Evolutionary conservation across 1,140 invertebrate genomes (phyloP).

Genomic region (Sinella curviseta): DNA sequence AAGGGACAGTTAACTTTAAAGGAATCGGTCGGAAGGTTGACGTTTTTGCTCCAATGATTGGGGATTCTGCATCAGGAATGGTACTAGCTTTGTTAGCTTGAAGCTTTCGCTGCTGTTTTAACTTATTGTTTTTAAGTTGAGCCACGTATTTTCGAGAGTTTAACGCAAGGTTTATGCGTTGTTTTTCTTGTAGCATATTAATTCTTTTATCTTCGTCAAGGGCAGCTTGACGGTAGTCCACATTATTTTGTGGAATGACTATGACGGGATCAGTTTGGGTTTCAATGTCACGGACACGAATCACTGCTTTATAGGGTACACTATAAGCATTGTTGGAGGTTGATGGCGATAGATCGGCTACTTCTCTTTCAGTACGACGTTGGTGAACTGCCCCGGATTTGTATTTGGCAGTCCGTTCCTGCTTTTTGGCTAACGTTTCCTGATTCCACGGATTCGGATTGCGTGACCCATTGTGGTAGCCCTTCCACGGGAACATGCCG

Average conservation of each 20-base stretch:
- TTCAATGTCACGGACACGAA: background rate
- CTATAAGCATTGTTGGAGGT: background rate
- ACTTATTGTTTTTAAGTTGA: background rate
- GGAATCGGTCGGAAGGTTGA: no score
- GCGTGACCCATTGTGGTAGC: background rate
- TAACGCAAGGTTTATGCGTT: no score
- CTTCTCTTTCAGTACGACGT: background rate
- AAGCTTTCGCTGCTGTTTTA: background rate
- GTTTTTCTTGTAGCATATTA: no score
- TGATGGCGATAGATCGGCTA: background rate
- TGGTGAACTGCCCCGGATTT: background rate
- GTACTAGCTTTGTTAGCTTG: background rate
- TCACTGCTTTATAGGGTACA: background rate
- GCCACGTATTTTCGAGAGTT: background rate
- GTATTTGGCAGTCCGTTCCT: background rate
- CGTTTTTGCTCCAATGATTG: background rate
- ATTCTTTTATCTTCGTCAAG: background rate
- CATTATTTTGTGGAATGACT: background rate
- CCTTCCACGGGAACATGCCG: background rate
- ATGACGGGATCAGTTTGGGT: background rate
- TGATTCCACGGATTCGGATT: background rate
- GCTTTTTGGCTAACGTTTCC: background rate
- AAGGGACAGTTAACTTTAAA: no score
- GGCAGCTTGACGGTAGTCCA: background rate
- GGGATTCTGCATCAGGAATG: background rate